A percentile compares a stretch with the other conserved stretches of the same genome.
Conservation (phyloP, 2,797 vertebrate species). For the Etheostoma perlongum region DNA sequence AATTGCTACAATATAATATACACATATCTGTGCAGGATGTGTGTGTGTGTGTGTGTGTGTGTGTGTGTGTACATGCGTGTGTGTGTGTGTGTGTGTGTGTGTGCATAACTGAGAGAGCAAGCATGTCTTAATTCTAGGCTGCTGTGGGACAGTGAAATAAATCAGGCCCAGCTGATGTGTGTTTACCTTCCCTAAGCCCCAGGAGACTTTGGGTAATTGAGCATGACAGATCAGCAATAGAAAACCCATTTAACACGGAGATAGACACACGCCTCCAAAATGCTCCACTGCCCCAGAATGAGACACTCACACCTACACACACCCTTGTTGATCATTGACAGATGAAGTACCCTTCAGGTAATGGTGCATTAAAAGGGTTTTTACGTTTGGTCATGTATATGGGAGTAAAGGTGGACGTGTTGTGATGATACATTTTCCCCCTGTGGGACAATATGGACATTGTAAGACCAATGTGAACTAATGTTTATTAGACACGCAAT, state of each 20-base stretch:
- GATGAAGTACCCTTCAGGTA: constrained; percentile 22
- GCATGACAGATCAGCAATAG: constrained; percentile 85
- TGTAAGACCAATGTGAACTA: constrained; percentile 10
- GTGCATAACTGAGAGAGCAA: constrained; percentile 12
- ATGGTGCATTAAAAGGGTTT: constrained; percentile 19
- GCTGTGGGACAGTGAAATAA: constrained; percentile 85
- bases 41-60: constrained; percentile 13
- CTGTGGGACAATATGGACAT: constrained; percentile 10
- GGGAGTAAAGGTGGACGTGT: neutral
- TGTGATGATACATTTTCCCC: constrained; percentile 6
- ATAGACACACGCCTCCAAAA: constrained; percentile 66
- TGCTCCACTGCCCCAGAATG: constrained; percentile 23
- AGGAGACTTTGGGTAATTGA: constrained; percentile 85
- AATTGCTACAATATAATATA: neutral
- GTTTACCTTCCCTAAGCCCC: constrained; percentile 82
- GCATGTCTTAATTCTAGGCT: constrained; percentile 77
- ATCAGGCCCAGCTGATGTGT: constrained; percentile 86
- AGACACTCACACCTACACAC: constrained; percentile 26
- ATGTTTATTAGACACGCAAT: neutral
- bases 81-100: constrained; percentile 19
- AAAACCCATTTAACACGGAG: constrained; percentile 80
- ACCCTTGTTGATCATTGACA: constrained; percentile 51
- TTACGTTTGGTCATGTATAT: constrained; percentile 1
- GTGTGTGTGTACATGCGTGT: no score
- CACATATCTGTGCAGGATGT: constrained; percentile 2